Percentiles rank a stretch among this genome's conserved stretches.
phyloP scores from a whole-genome alignment of 1,140 invertebrate genomes.

The Callitettix versicolor region DNA sequence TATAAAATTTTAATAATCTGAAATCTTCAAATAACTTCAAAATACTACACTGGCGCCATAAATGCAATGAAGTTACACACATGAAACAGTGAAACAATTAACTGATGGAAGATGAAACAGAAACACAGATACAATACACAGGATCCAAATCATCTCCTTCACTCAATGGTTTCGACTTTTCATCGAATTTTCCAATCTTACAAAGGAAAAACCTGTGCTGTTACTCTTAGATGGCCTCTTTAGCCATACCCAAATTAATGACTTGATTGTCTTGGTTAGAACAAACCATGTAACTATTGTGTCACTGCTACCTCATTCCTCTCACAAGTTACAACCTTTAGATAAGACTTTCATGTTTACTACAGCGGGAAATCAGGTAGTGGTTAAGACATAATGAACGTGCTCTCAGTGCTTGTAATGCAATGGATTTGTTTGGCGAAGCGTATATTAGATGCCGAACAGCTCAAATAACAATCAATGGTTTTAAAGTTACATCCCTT shows the following conservation, averaged over 20 bases:
- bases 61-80: too few relatives aligned
- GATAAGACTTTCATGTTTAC: slow-evolving; percentile 27
- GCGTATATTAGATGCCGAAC: slow-evolving; percentile 27
- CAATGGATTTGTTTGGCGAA: slow-evolving; percentile 26
- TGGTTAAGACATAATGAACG: slow-evolving; percentile 33
- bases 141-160: slow-evolving; percentile 29
- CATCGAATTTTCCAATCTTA: slow-evolving; percentile 21
- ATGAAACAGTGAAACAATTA: too few relatives aligned
- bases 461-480: slow-evolving; percentile 27
- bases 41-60: too few relatives aligned
- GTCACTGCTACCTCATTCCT: slow-evolving; percentile 28
- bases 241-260: slow-evolving; percentile 29
- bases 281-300: slow-evolving; percentile 27
- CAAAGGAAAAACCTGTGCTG: slow-evolving; percentile 30
- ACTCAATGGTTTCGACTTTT: slow-evolving; percentile 21
- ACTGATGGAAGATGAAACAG: too few relatives aligned
- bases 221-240: slow-evolving; percentile 32
- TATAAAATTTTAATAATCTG: too few relatives aligned
- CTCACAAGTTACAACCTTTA: slow-evolving; percentile 27
- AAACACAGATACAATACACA: too few relatives aligned
- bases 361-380: slow-evolving; percentile 27
- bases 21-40: too few relatives aligned
- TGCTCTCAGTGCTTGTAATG: slow-evolving; percentile 26
- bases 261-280: slow-evolving; percentile 24
- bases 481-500: slow-evolving; percentile 27